Evolutionary conservation across 2,113 vertebrate species (phyloP).

Genomic region (Epinephelus moara): DNA sequence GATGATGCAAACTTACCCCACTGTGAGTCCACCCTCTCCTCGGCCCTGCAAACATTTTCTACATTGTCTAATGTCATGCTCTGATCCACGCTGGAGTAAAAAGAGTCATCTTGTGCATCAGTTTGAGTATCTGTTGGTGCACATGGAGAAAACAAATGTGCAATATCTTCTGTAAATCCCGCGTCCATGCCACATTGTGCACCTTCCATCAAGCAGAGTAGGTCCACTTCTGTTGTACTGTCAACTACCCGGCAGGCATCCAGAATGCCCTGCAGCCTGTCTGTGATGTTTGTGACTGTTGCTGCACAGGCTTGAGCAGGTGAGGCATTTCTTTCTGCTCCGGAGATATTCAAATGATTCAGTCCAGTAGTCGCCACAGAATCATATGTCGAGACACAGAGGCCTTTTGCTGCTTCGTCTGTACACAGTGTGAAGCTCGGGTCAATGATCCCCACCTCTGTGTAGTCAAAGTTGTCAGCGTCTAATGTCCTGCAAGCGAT

Average conservation of each 20-base stretch:
- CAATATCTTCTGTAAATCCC: neutral
- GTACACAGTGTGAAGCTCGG: neutral
- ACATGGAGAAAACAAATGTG: neutral
- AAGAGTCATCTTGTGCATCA: neutral
- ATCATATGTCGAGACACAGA: neutral
- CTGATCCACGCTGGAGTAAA: neutral
- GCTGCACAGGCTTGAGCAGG: slow-evolving; percentile 6
- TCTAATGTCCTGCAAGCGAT: slow-evolving; percentile 1
- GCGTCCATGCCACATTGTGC: neutral
- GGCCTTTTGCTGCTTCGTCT: neutral
- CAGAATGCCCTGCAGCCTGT: neutral
- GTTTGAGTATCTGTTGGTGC: neutral
- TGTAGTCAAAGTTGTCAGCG: neutral
- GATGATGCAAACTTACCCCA: slow-evolving; percentile 48
- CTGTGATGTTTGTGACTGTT: neutral
- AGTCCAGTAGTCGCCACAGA: accelerated
- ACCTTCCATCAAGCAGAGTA: neutral
- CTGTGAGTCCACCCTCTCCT: slow-evolving; percentile 2
- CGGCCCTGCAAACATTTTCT: neutral
- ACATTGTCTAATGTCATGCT: neutral
- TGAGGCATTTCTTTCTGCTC: neutral
- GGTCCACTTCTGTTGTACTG: neutral
- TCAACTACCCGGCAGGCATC: neutral
- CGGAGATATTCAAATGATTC: accelerated
- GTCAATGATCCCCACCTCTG: accelerated